Evolutionary conservation across 2,113 vertebrate genomes (phyloP).

Genomic region (Neodontobutis hainanensis): DNA sequence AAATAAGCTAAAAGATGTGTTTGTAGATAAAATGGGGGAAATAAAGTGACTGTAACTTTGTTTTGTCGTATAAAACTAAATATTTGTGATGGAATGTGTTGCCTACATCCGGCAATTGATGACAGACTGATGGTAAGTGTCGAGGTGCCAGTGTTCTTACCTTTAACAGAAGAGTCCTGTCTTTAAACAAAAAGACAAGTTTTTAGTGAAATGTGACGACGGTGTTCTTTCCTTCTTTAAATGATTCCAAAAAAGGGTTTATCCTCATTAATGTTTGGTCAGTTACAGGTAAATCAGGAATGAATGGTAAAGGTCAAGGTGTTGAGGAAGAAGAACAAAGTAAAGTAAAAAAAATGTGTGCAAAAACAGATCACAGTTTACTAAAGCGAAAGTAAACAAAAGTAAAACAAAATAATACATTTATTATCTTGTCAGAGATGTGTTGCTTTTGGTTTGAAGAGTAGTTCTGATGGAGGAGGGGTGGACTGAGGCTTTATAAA

Average conservation of each 20-base stretch:
- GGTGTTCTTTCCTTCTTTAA: constrained; percentile 17
- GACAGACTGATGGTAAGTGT: constrained; percentile 1
- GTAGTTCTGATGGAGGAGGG: constrained; percentile 36
- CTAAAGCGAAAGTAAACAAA: not conserved
- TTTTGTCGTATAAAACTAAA: not conserved
- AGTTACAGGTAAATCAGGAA: not conserved
- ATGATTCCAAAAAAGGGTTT: not conserved
- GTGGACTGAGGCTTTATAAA: constrained; percentile 60
- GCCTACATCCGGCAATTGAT: constrained; percentile 26
- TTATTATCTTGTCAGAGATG: constrained; percentile 24
- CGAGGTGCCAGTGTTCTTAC: constrained; percentile 51
- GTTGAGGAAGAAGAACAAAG: not conserved
- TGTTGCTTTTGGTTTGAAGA: not conserved
- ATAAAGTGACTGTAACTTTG: no score
- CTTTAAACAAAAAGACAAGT: not conserved
- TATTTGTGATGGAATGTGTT: not conserved
- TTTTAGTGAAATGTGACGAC: constrained; percentile 24
- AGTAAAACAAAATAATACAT: constrained; percentile 7
- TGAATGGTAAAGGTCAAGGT: not conserved
- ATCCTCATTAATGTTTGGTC: constrained; percentile 24
- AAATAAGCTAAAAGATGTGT: no score
- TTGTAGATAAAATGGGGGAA: no score
- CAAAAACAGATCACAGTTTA: not conserved
- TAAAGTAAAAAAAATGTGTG: not conserved
- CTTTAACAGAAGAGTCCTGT: constrained; percentile 56